Evolutionary conservation across 2,888 invertebrate genomes (phyloP).

Genomic region (Drosophila yooni): DNA sequence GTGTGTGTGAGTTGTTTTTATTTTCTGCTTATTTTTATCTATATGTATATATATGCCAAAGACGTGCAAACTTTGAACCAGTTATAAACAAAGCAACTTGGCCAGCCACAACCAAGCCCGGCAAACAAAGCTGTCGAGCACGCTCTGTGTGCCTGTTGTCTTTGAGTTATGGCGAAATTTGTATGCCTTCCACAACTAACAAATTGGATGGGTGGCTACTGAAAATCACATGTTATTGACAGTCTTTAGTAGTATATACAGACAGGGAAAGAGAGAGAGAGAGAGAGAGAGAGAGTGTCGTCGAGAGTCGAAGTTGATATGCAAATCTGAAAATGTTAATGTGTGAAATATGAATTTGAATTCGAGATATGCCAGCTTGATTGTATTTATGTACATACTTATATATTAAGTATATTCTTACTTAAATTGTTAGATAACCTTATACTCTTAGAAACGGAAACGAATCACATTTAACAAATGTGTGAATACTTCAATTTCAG

Average conservation of each 20-base stretch:
- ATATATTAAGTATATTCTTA: neutral
- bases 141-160: constrained; percentile 14
- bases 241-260: neutral
- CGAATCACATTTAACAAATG: neutral
- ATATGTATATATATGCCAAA: constrained; percentile 65
- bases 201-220: constrained; percentile 49
- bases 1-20: constrained; percentile 7
- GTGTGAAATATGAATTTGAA: constrained; percentile 2
- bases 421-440: neutral
- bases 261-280: neutral
- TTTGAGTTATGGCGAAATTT: constrained; percentile 66
- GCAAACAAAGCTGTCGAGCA: constrained; percentile 29
- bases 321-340: constrained; percentile 19
- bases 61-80: constrained; percentile 78
- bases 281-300: neutral
- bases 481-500: neutral
- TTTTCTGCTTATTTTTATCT: neutral
- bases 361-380: neutral
- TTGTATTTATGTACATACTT: neutral
- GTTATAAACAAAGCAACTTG: constrained; percentile 69
- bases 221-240: constrained; percentile 38
- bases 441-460: neutral
- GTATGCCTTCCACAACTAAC: constrained; percentile 67
- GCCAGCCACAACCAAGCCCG: constrained; percentile 35
- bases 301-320: constrained; percentile 3